Base-by-base conservation (phyloP, 2,113 vertebrate genomes). In the Puntigrus tetrazona region DNA sequence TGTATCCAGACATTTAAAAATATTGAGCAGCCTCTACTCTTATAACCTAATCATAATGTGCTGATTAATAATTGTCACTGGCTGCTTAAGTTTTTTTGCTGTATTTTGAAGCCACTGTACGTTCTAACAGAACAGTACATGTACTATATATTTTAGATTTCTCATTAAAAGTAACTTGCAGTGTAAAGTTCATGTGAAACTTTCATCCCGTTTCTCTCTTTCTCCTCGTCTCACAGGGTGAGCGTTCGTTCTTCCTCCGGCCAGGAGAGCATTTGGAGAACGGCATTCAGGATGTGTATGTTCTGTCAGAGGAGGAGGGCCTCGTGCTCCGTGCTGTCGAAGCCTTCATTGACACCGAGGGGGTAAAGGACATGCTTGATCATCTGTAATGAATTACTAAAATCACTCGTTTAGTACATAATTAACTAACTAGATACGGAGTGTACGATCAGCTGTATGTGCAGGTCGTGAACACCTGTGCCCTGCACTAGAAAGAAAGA, bases 201-300 rank as follows among this genome's bases (percentile, higher is more conserved):
- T 29, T 77, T 8, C 25, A 16, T 63, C 18, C 50, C 1, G 0
- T 55, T 29, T 82, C 63, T 61, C 11, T n/a, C 5, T 59, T 18
- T 43, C 7, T 31, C 22, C 45, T 36, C 84, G 3, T 25, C 20
- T 57, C 1, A 59, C 88, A 97, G 97, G 97, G 97, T 0, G 97
- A 97, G 93, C 94, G 94, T 67, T 97, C 97, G 0, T 97, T 98
- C 20, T 97, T 98, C 91, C 93, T 98, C 47, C 95, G 93, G 88
- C 97, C 96, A 0, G 96, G 97, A 0, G 96, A 98, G 91, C 43
- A 0, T 0, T 91, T 98, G 63, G 95, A 97, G 63, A 67, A 55
- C 0, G 96, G 96, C 77, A 98, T 97, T 89, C 95, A 97, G 91
- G 94, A 96, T 0, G 92, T 97, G 0, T 97, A 95, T 0, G 92